Evolutionary conservation across 30 jellyfish, hydroid and myxozoan species (phyloP).

Genomic region (Chrysaora quinquecirrha): DNA sequence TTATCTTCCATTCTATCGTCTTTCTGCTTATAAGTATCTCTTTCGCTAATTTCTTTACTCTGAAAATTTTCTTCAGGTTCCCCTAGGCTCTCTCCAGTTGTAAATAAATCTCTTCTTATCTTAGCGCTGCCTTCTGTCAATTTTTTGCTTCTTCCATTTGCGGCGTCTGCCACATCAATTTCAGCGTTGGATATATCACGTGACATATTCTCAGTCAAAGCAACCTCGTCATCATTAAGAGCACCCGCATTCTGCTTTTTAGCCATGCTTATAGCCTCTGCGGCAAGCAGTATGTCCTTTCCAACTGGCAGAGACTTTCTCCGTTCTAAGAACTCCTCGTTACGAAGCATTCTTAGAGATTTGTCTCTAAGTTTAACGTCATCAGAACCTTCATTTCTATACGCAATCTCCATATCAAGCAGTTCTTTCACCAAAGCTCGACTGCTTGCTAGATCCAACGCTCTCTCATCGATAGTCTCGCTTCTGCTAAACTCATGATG

Average conservation of each 20-base stretch:
- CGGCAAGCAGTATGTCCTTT: constrained; percentile 22
- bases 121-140: not conserved
- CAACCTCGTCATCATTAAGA: not conserved
- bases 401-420: constrained; percentile 63
- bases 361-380: constrained; percentile 6
- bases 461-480: constrained; percentile 63
- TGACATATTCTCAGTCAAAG: not conserved
- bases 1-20: not conserved
- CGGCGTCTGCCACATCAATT: not conserved
- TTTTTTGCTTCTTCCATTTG: no score
- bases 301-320: constrained; percentile 58
- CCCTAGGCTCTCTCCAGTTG: not conserved
- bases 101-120: not conserved
- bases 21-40: not conserved
- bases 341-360: not conserved
- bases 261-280: not conserved
- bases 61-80: not conserved
- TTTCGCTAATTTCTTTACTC: not conserved
- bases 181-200: not conserved
- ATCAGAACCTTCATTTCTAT: constrained; percentile 21
- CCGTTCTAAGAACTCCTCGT: constrained; percentile 14
- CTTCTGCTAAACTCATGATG: constrained; percentile 25
- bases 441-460: constrained; percentile 39
- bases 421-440: constrained; percentile 38
- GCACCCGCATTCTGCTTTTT: not conserved